Base-by-base conservation (phyloP, 1,140 invertebrate species). In the Schlechtendalia chinensis region DNA sequence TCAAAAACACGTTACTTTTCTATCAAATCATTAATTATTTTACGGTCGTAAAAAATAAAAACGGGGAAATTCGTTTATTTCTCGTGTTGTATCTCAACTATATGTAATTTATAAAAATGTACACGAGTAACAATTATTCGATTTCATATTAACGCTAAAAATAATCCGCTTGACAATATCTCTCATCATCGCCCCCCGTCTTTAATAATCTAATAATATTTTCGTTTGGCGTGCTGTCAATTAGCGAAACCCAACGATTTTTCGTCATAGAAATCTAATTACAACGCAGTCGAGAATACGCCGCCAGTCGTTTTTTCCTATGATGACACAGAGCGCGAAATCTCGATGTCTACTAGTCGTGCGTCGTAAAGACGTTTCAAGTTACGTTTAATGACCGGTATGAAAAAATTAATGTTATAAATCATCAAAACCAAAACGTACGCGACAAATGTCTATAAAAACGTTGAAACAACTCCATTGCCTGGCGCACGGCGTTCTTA, bases 121-220 rank as follows among this genome's bases (percentile, higher is more conserved):
- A n/a, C n/a, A n/a, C n/a, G n/a, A n/a, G n/a, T n/a, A n/a, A n/a
- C n/a, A n/a, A n/a, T n/a, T n/a, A n/a, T n/a, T n/a, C n/a, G n/a
- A n/a, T n/a, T n/a, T n/a, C n/a, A n/a, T n/a, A n/a, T n/a, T n/a
- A n/a, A n/a, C n/a, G n/a, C 58, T 6, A 27, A 59, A 59, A 59
- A 59, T 59, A 59, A 59, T 59, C 58, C 24, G 27, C 58, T 59
- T 27, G 58, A 59, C 22, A 27, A 59, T 24, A 5, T 59, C 8
- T n/a, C n/a, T n/a, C n/a, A n/a, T n/a, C n/a, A n/a, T 16, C 58
- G 27, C 27, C 58, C 14, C 58, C 58, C 58, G 27, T 59, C 22
- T 59, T 27, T 59, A 24, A 24, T 59, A 59, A 59, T 27, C 58
- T 59, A 59, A 59, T 59, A 59, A 27, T 27, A n/a, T 27, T 59